Evolutionary conservation across 1,140 invertebrate species (phyloP), one percentile per base, ranked within the genome.

Genomic region (Bradysia coprophila): DNA sequence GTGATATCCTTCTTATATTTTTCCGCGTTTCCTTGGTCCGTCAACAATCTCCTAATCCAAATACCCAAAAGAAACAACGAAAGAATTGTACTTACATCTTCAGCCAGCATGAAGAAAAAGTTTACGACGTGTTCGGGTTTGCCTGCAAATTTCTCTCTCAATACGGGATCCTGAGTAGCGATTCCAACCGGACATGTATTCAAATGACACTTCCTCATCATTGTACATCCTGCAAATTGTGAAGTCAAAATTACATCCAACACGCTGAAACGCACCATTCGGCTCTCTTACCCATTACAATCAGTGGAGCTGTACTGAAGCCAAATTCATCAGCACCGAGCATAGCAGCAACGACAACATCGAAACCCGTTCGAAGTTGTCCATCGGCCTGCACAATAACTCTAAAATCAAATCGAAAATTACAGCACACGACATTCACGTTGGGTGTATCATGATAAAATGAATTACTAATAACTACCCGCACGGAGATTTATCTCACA

Each of bases 191-290:
- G 95, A 55, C 95, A 99, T 20, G 95, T 98, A 63, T 99, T 99
- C 43, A 99, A 67, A 63, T 99, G 95, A 60, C 95, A 99, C 62
- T 98, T 99, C 40, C 95, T 71, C 95, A 98, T 98, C 95, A 98
- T 98, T 6, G 93, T 99, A 57, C 95, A 99, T 9, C 95, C 69
- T 72, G 42, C 34, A 48, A 45, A 23, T 10, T 24, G 77, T 4
- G 22, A 24, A 19, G 11, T 20, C 37, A 19, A 8, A 8, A 32
- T 23, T 19, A 40, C 38, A 19, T 33, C 32, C 5, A 9, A 31
- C n/a, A 28, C 13, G 13, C 13, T 34, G 6, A 42, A 39, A 39
- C 16, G 22, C 31, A 42, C 5, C 10, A 8, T n/a, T 36, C 6
- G 6, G 10, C 18, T 8, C 10, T 49, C 49, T 59, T 54, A 69